These are phyloP conservation scores for Lacerta bilineata DNA, from an alignment of 2,797 vertebrate genomes.

Conservation along the genomic window DNA sequence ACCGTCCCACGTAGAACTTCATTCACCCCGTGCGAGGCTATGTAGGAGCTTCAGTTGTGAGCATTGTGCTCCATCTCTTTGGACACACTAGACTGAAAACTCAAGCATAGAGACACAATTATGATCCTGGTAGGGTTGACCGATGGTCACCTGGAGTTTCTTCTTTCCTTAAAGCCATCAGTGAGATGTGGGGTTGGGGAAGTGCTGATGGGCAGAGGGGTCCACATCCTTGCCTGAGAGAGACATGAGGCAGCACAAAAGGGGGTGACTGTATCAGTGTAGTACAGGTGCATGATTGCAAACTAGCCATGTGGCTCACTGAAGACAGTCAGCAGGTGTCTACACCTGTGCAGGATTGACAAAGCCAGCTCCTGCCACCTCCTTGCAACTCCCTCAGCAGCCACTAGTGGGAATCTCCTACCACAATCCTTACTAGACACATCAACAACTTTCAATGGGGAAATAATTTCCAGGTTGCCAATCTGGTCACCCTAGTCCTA, in stretches of 20 bases:
- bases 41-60: not conserved
- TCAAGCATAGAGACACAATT: no score
- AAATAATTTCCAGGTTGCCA: no score
- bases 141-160: not conserved
- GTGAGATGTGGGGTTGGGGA: not conserved
- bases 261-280: not conserved
- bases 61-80: slow-evolving; percentile 42
- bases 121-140: not conserved
- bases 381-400: no score
- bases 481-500: not conserved
- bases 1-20: slow-evolving; percentile 35
- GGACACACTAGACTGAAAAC: slow-evolving; percentile 6
- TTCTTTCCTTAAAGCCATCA: not conserved
- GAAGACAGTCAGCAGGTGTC: not conserved
- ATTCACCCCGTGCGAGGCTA: slow-evolving; percentile 39
- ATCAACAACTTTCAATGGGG: not conserved
- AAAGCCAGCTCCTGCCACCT: not conserved
- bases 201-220: not conserved
- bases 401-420: not conserved
- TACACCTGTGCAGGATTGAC: not conserved
- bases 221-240: not conserved
- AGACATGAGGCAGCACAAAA: not conserved
- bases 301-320: not conserved
- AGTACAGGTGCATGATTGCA: no score
- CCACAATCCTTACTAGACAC: no score